Percentiles rank a stretch among this genome's conserved stretches.
phyloP scores from a whole-genome alignment of 1,140 invertebrate species.

The Tetragnatha versicolor region DNA sequence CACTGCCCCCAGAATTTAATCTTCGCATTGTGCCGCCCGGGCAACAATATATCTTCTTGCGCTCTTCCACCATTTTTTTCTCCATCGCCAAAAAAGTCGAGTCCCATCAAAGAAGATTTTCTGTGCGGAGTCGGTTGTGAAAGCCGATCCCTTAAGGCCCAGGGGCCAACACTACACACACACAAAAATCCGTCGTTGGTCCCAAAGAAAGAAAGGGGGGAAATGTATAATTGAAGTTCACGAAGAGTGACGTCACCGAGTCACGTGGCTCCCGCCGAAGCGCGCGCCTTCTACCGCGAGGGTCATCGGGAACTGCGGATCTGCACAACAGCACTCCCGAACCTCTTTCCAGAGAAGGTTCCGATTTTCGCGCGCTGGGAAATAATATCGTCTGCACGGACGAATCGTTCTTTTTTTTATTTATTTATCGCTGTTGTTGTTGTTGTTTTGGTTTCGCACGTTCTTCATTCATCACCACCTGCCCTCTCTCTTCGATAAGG shows the following conservation, averaged over 20 bases:
- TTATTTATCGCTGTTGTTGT: not conserved
- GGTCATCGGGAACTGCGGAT: conserved; percentile 48
- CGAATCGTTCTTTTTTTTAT: not conserved
- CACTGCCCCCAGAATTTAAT: not conserved
- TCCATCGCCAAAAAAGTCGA: too few species aligned
- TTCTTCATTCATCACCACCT: not conserved
- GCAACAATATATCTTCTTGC: too few species aligned
- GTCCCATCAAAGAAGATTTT: conserved; percentile 30
- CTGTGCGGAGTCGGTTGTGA: too few species aligned
- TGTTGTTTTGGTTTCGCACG: not conserved
- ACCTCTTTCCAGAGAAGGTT: conserved; percentile 3
- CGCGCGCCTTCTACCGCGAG: conserved; percentile 46
- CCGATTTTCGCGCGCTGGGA: too few species aligned
- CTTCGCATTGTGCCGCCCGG: not conserved
- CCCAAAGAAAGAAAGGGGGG: too few species aligned
- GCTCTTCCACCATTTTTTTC: too few species aligned
- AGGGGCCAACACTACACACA: too few species aligned
- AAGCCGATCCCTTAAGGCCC: too few species aligned
- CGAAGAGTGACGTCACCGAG: conserved; percentile 28
- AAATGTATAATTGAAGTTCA: conserved; percentile 21
- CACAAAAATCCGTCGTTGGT: too few species aligned
- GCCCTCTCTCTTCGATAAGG: too few species aligned
- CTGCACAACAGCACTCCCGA: conserved; percentile 27
- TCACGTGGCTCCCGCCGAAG: conserved; percentile 44
- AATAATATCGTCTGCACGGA: conserved; percentile 27